phyloP scores from a whole-genome alignment of 2,113 vertebrate genomes.

The Muntiacus muntjak region DNA sequence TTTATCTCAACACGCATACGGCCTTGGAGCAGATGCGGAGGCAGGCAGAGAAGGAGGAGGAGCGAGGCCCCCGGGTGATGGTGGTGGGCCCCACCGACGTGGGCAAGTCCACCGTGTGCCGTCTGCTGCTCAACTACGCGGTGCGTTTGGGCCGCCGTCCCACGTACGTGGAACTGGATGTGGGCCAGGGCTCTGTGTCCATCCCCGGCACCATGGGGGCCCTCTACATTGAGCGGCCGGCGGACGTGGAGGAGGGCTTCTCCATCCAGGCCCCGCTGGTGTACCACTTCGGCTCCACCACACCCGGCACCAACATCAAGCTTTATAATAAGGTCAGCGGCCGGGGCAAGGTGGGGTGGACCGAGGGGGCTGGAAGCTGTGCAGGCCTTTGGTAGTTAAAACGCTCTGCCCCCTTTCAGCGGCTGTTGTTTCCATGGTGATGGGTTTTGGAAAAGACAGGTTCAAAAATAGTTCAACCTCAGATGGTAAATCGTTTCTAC shows the following conservation, averaged over 20 bases:
- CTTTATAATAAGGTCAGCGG: constrained; percentile 95
- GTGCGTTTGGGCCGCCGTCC: constrained; percentile 96
- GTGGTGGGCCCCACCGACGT: constrained; percentile 96
- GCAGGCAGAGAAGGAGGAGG: constrained; percentile 94
- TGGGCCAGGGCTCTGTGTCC: constrained; percentile 96
- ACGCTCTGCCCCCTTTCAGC: background rate
- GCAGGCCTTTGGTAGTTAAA: background rate
- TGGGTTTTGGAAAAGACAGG: background rate
- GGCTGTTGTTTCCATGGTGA: background rate
- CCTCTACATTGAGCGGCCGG: constrained; percentile 95
- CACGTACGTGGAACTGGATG: constrained; percentile 96
- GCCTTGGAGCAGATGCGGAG: constrained; percentile 97
- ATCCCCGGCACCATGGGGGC: constrained; percentile 96
- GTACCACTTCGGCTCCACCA: constrained; percentile 98
- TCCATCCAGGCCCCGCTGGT: constrained; percentile 97
- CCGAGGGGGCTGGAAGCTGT: background rate
- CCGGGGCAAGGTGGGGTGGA: background rate
- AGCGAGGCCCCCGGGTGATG: constrained; percentile 95
- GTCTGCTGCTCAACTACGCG: constrained; percentile 92
- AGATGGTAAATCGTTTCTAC: background rate
- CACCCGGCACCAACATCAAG: constrained; percentile 98
- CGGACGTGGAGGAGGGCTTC: constrained; percentile 97
- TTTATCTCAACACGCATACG: constrained; percentile 96
- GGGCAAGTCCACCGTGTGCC: constrained; percentile 94
- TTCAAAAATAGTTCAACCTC: background rate